Conservation (phyloP, 2,888 invertebrate species). For the Xylocampa areola region DNA sequence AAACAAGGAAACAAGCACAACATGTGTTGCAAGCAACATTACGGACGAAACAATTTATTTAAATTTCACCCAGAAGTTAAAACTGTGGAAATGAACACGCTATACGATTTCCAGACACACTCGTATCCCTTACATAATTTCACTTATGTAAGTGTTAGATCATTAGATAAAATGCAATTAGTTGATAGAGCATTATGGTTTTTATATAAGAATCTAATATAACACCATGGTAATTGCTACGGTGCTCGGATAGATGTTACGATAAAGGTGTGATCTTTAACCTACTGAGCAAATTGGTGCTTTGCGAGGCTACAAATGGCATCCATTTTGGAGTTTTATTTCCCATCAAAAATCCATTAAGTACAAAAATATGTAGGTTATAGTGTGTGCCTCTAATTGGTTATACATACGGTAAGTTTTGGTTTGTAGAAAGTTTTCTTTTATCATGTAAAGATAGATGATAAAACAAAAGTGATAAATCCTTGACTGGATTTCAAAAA, state of each 20-base stretch:
- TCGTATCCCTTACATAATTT: slow-evolving; percentile 33
- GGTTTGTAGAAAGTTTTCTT: too few relatives aligned
- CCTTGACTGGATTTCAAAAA: too few relatives aligned
- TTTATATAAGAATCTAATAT: slow-evolving; percentile 44
- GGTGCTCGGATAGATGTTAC: slow-evolving; percentile 9
- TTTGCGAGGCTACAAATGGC: slow-evolving; percentile 1
- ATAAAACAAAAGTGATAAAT: too few relatives aligned
- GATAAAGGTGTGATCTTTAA: slow-evolving; percentile 9
- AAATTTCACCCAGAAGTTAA: slow-evolving; percentile 12
- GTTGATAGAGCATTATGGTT: slow-evolving; percentile 26
- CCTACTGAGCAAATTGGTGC: slow-evolving; percentile 15
- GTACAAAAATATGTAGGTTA: too few relatives aligned
- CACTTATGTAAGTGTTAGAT: slow-evolving; percentile 37
- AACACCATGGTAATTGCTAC: slow-evolving; percentile 29
- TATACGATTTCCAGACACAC: slow-evolving; percentile 20
- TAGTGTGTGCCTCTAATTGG: too few relatives aligned
- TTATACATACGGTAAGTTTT: too few relatives aligned
- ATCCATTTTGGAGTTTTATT: neutral
- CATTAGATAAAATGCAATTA: slow-evolving; percentile 40
- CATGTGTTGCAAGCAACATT: slow-evolving; percentile 12
- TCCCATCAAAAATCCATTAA: slow-evolving; percentile 1
- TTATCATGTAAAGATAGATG: too few relatives aligned
- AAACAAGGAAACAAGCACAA: neutral
- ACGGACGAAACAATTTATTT: slow-evolving; percentile 15
- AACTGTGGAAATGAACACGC: slow-evolving; percentile 26